Conservation (phyloP, 30 jellyfish, hydroid and myxozoan genomes). For the Aurelia sp. region DNA sequence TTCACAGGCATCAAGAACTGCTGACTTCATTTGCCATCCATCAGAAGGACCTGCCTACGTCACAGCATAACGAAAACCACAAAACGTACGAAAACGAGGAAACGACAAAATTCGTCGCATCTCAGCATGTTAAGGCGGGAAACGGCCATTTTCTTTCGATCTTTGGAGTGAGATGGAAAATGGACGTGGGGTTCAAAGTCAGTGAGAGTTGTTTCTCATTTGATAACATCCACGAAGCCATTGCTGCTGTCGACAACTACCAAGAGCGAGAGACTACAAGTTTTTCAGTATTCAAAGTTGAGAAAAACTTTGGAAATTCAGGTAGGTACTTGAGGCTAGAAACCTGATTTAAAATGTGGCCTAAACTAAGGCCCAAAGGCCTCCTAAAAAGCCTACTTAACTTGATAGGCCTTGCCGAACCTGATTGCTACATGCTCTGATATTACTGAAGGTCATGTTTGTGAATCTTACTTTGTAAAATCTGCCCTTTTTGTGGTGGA, state of each 20-base stretch:
- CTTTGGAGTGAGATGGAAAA: background rate
- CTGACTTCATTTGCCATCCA: constrained; percentile 1
- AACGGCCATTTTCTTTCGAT: background rate
- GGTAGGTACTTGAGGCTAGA: background rate
- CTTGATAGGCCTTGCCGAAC: background rate
- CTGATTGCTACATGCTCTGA: background rate
- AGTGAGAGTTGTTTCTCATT: background rate
- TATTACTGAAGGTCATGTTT: too few relatives aligned
- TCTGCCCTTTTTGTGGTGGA: too few relatives aligned
- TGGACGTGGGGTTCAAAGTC: background rate
- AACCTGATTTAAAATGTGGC: too few relatives aligned
- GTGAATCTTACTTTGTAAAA: too few relatives aligned
- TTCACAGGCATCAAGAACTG: too few relatives aligned
- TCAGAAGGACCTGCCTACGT: background rate
- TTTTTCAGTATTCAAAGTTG: background rate
- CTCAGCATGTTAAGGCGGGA: background rate
- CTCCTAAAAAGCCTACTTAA: too few relatives aligned
- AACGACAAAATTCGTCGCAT: background rate
- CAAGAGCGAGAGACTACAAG: constrained; percentile 1
- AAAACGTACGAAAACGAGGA: background rate
- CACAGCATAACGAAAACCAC: background rate
- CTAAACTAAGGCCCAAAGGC: too few relatives aligned
- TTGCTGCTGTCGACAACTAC: background rate
- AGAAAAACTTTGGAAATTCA: background rate
- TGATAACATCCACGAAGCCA: background rate